A percentile compares a stretch with the other conserved stretches of the same genome.
Evolutionary conservation across 2,113 vertebrate genomes (phyloP).

Genomic region (Onychostruthus taczanowskii): DNA sequence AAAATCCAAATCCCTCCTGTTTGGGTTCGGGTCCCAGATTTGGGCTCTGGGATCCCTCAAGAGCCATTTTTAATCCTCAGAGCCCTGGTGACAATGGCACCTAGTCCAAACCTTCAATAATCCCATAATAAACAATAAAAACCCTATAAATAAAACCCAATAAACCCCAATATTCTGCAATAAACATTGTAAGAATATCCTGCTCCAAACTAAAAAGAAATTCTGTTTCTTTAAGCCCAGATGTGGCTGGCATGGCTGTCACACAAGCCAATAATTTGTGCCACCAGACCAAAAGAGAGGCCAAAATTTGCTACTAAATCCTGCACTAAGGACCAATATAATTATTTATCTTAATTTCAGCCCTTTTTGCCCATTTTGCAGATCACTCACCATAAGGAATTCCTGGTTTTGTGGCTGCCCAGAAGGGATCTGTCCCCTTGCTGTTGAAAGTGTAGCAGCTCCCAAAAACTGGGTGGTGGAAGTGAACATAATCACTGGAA

Average conservation of each 20-base stretch:
- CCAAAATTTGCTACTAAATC: not conserved
- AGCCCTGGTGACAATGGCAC: not conserved
- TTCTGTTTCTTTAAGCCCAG: not conserved
- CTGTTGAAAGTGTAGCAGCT: slow-evolving; percentile 76
- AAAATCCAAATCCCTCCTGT: not conserved
- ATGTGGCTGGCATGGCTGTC: too few relatives aligned
- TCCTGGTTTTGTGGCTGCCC: slow-evolving; percentile 35
- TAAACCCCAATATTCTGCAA: not conserved
- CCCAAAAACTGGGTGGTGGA: slow-evolving; percentile 63
- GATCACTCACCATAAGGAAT: slow-evolving; percentile 41
- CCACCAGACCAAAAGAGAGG: not conserved
- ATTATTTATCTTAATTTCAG: not conserved
- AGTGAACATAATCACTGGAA: not conserved
- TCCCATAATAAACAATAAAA: not conserved
- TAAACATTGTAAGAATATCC: rapidly evolving
- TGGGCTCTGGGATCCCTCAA: too few relatives aligned
- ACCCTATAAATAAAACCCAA: not conserved
- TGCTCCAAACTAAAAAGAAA: not conserved
- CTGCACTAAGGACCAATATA: rapidly evolving
- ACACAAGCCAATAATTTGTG: not conserved
- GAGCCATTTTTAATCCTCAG: not conserved
- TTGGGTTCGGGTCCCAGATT: not conserved
- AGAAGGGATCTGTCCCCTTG: slow-evolving; percentile 21
- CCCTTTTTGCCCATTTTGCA: not conserved
- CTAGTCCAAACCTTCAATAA: not conserved